Conservation (phyloP, 1,140 invertebrate genomes). For the Littorina saxatilis region DNA sequence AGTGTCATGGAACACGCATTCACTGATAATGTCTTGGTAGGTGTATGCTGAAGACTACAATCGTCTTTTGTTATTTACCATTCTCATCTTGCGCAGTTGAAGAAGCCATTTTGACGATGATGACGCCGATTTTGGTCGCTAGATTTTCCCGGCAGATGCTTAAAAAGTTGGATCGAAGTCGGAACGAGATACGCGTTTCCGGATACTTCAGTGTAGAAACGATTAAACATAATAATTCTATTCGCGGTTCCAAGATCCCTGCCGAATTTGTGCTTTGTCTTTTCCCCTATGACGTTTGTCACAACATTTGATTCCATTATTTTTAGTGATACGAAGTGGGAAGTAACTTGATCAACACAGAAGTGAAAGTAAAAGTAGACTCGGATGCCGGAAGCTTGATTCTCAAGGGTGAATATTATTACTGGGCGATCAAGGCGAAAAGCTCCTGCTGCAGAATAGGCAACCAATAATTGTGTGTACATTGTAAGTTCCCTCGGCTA, state of each 20-base stretch:
- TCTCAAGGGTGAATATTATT: no score
- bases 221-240: neutral
- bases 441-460: no score
- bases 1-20: neutral
- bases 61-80: slow-evolving; percentile 31
- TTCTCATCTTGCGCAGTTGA: slow-evolving; percentile 31
- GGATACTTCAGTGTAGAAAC: neutral
- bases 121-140: slow-evolving; percentile 34
- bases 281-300: neutral
- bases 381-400: no score
- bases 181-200: neutral
- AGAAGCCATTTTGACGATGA: slow-evolving; percentile 29
- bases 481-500: no score
- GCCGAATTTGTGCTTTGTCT: neutral
- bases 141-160: slow-evolving; percentile 27
- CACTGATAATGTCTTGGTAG: neutral
- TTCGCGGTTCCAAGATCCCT: neutral
- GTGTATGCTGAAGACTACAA: no score
- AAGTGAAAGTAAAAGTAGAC: no score
- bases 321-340: neutral
- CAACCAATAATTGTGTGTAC: no score
- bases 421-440: no score
- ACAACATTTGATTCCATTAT: neutral
- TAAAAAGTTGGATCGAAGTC: neutral
- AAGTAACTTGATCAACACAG: no score